Base-by-base conservation (phyloP, 1,140 invertebrate genomes). In the Brachystomella parvula region DNA sequence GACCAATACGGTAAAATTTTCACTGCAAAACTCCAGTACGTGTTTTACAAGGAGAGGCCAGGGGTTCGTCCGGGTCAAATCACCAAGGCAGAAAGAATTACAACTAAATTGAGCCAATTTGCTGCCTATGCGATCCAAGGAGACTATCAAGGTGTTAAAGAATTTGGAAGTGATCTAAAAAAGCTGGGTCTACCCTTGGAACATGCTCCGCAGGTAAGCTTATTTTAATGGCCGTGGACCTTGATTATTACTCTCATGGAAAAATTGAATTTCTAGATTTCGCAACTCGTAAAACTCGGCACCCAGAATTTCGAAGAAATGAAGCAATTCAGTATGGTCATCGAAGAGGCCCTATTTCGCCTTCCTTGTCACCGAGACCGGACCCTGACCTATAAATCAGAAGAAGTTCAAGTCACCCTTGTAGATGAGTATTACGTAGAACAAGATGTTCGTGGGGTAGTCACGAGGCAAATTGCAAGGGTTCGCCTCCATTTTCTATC, bases 1-100 rank as follows among this genome's bases (percentile, higher is more conserved):
- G 96, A 99, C 81, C 89, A 96, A 75, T 99, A 90, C 78, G 95
- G 95, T 2, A 99, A 99, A 81, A 98, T 99, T 73, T 98, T 99
- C 79, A 99, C 96, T 0, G 85, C 98, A 19, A 99, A 99, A 79
- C 80, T 99, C 47, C 95, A 98, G 76, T 98, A 98, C 76, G 89
- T 98, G 32, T 96, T 97, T 78, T 99, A 99, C 79, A 97, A 97
- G 77, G 96, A 99, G 77, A 82, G 94, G 30, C 94, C 97, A 0
- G 96, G 96, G 2, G 92, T 99, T 17, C 81, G 95, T 74, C 91
- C 95, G 0, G 96, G 96, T 15, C 92, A 97, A 77, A 92, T 98
- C 39, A 91, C 91, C 21, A 95, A 95, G 78, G 91, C 92, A 6
- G 91, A 94, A 79, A 82, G 91, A 63, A 84, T 95, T 56, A 93